Percentiles rank a stretch among this genome's conserved stretches.
phyloP scores from a whole-genome alignment of 2,113 vertebrate species.

The Chloropsis hardwickii region DNA sequence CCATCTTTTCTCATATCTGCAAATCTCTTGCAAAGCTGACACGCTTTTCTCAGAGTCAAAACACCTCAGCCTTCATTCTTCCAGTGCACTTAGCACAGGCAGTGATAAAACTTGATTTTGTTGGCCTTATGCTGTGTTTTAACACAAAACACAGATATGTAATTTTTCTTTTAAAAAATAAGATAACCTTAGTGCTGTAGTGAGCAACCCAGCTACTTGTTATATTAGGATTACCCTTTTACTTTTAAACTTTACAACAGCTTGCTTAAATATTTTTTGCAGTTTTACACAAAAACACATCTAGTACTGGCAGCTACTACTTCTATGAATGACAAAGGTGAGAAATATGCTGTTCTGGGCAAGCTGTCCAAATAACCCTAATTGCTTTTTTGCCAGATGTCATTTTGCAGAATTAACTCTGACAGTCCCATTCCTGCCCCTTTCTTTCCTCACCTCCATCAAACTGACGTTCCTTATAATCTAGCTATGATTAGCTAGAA shows the following conservation, averaged over 20 bases:
- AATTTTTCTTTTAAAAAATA: neutral
- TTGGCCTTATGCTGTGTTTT: neutral
- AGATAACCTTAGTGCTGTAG: neutral
- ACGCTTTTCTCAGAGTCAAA: neutral
- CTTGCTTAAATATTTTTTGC: neutral
- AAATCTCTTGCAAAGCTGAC: neutral
- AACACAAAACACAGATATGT: neutral
- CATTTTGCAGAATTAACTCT: neutral
- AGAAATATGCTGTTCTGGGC: neutral
- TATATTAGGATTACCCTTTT: neutral
- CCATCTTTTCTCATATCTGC: neutral
- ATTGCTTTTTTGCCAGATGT: neutral
- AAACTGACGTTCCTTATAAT: neutral
- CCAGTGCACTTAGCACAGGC: rapidly evolving
- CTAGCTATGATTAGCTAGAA: conserved; percentile 22
- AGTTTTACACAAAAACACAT: neutral
- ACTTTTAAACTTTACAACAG: neutral
- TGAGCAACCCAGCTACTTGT: neutral
- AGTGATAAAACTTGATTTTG: neutral
- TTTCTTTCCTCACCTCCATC: conserved; percentile 1
- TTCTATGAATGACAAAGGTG: neutral
- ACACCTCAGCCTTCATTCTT: neutral
- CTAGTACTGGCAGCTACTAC: neutral
- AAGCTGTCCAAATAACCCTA: conserved; percentile 8
- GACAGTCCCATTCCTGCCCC: neutral